phyloP scores from a whole-genome alignment of 2,797 vertebrate species.

The Jordanella pulchra region DNA sequence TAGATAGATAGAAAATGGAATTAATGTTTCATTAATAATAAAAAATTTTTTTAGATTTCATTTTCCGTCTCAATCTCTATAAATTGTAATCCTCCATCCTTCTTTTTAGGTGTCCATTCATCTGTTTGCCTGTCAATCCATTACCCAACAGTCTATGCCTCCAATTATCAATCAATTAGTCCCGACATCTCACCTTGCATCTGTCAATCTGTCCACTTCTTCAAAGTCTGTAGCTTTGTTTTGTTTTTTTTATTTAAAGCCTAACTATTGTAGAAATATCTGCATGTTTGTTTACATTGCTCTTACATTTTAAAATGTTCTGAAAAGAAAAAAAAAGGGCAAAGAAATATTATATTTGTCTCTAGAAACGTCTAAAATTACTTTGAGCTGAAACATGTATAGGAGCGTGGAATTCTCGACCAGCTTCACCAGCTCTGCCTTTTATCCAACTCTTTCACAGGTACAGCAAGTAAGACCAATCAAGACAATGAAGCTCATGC shows the following conservation, averaged over 20 bases:
- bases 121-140: background rate
- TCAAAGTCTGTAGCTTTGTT: background rate
- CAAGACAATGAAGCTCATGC: constrained; percentile 12
- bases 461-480: constrained; percentile 12
- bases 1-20: background rate
- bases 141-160: background rate
- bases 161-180: background rate
- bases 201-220: background rate
- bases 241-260: background rate
- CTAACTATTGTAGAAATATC: background rate
- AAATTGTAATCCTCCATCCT: background rate
- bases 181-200: background rate
- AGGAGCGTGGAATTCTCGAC: background rate
- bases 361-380: background rate
- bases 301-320: background rate
- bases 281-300: background rate
- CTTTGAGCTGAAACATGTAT: background rate
- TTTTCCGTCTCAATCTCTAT: background rate
- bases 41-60: background rate
- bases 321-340: too few species aligned
- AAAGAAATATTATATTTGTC: constrained; percentile 1
- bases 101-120: background rate
- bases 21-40: background rate
- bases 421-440: background rate
- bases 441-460: background rate